Base-by-base conservation (phyloP, 2,113 vertebrate species). In the Cryptomyrus ogoouensis region DNA sequence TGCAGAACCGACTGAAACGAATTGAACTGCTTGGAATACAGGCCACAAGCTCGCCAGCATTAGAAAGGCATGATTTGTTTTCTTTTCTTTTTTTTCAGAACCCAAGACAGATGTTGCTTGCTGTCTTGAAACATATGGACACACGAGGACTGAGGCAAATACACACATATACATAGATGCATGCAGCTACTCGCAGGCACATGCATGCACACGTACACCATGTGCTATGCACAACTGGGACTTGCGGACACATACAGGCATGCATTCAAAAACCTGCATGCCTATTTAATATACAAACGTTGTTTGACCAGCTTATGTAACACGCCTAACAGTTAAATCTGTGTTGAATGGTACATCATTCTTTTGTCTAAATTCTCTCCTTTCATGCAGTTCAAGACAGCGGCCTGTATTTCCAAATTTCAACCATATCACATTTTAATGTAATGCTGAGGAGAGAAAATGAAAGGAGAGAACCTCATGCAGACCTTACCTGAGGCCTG, bases 371-470 rank as follows among this genome's bases (percentile, higher is more conserved):
- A 42, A 92, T 91, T 91, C 83, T 92, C 56, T 53, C 89, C 89
- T 93, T 92, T 92, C 89, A 91, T 90, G 88, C 92, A 90, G 92
- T 90, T 94, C 91, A 93, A 91, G 91, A 89, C 88, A 90, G 89
- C 46, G 84, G 42, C 83, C 89, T 89, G 89, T 88, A 91, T 91
- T 93, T 94, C 92, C 92, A 94, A 94, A 95, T 91, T 31, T 85
- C 92, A 91, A 92, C 93, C 92, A 91, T 91, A 94, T 92, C 91
- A 88, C 39, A 85, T 88, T 94, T 90, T 92, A 93, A 91, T 93
- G 92, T 92, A 93, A 92, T 94, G 94, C 93, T 90, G 91, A 89
- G 90, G 92, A 85, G 92, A 91, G 92, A 92, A 94, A 95, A 95
- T 94, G 90, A 91, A 91, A 94, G 93, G 89, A 93, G 94, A 92